Evolutionary conservation across 2,113 vertebrate genomes (phyloP), one percentile per base, ranked within the genome.

Genomic region (Hemicordylus capensis): DNA sequence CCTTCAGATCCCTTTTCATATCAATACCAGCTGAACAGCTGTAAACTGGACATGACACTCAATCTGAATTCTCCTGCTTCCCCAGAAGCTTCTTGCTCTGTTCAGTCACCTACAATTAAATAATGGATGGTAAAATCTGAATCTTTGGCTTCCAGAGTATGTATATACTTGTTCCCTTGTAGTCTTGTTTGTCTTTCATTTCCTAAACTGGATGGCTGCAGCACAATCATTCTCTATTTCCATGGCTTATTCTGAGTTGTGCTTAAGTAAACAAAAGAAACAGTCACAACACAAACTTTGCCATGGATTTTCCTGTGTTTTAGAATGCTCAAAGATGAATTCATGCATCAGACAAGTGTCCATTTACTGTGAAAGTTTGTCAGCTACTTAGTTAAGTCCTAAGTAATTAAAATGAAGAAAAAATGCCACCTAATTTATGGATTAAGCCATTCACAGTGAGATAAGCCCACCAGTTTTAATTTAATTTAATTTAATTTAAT

Each of bases 251-350:
- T 79, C 54, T 82, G 67, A 72, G 39, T 42, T 72, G 54, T 59
- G 14, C 39, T 61, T 48, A 19, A 34, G 42, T 82, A 58, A 82
- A 73, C 24, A 61, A 72, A 61, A 83, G 19, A 19, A 73, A 34
- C 79, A 67, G 34, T 48, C 46, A 70, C n/a, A 69, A 69, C 46
- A 70, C n/a, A 69, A 69, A 44, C 46, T 17, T 44, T 24, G 46
- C 12, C 42, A 90, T 81, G 37, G 64, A 59, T 75, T 90, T 70
- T 85, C 63, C 39, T 61, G 28, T 44, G 6, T 82, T 82, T 72
- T 44, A 26, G 51, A 82, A 59, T 54, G 51, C 67, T 54, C 56
- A 58, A 70, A 64, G 19, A 22, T 9, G 54, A n/a, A 42, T 5
- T 31, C 20, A 7, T 20, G 44, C 31, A 46, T 80, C 59, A 34